Conservation (phyloP, 2,113 vertebrate genomes). For the Saimiri boliviensis region DNA sequence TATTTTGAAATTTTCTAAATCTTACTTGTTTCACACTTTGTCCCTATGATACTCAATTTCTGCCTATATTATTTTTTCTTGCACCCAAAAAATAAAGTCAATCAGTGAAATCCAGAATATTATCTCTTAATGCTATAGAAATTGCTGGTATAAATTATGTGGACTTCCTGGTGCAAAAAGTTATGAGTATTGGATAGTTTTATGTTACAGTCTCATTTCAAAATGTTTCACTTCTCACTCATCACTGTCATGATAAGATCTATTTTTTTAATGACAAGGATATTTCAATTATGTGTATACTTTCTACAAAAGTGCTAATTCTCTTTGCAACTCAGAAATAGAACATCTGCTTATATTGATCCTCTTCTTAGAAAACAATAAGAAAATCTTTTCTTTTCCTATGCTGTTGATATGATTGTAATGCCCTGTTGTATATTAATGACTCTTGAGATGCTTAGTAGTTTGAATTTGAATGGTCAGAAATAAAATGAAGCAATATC, state of each 20-base stretch:
- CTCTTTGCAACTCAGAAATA: constrained; percentile 67
- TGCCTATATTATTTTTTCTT: neutral
- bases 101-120: neutral
- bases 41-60: neutral
- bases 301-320: constrained; percentile 70
- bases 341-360: constrained; percentile 74
- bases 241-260: constrained; percentile 42
- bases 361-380: constrained; percentile 58
- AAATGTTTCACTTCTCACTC: constrained; percentile 10
- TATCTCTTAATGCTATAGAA: neutral
- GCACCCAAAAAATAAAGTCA: neutral
- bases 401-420: constrained; percentile 13
- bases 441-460: neutral
- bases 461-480: constrained; percentile 32
- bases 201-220: neutral
- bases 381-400: constrained; percentile 42
- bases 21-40: neutral
- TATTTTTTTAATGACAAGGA: constrained; percentile 62
- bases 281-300: constrained; percentile 52
- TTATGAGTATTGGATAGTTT: neutral
- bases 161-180: neutral
- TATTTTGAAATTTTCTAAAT: neutral
- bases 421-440: constrained; percentile 10
- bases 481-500: constrained; percentile 14
- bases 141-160: neutral